Evolutionary conservation across 2,888 invertebrate genomes (phyloP), one percentile per base, ranked within the genome.

Genomic region (Seladonia tumulorum): DNA sequence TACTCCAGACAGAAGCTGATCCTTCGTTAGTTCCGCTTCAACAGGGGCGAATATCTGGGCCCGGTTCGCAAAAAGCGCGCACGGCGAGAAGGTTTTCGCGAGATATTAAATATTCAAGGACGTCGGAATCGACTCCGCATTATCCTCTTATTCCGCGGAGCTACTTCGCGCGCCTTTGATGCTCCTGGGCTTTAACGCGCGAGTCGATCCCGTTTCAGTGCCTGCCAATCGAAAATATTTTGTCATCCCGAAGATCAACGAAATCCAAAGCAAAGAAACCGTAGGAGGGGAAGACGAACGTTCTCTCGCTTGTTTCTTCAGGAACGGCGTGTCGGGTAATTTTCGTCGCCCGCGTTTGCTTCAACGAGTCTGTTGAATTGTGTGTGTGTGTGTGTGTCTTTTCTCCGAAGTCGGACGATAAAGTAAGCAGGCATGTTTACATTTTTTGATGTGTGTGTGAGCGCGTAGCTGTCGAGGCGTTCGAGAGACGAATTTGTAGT

Each of bases 51-150:
- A 83, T 80, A 85, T 82, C 76, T 85, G 86, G 74, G 63, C 45
- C 42, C 45, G 60, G 29, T 39, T 45, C 68, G 77, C 79, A 39
- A 82, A 82, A 85, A 87, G 76, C n/a, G 45, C 73, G 76, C 68
- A 79, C 83, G 79, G 83, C 84, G 80, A 85, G 87, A 82, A 77
- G 86, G 80, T 79, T 88, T 83, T 82, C 83, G 81, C 81, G 82
- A 81, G 88, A 87, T 91, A 89, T 92, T 92, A 91, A 92, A 92
- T 92, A 92, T 92, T 93, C 92, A 91, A 90, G 88, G 83, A 87
- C 86, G 89, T 90, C 87, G 88, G 88, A 92, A 92, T 93, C 88
- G 83, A 87, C 87, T 87, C 85, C 83, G 77, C 85, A 84, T 89
- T 90, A 88, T 90, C 91, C 86, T 87, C 87, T 88, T 90, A 91